A percentile compares a stretch with the other conserved stretches of the same genome.
These are phyloP conservation scores for rabbit (Oryctolagus cuniculus) DNA, from an alignment of 2,113 vertebrate species.

Conservation along the genomic window mOryCun1.1 NC_091441.1:89079501-89080000, in stretches of 20 bases:
- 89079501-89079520: not conserved
- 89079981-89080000: too few relatives aligned
- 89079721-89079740: not conserved
- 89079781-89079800: not conserved
- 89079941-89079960: too few relatives aligned
- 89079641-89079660: not conserved
- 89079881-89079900: too few relatives aligned
- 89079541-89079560: not conserved
- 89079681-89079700: not conserved
- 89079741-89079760: not conserved
- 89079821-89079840: not conserved
- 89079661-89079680: not conserved
- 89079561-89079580: not conserved
- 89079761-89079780: not conserved
- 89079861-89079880: too few relatives aligned
- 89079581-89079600: not conserved
- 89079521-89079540: not conserved
- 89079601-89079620: not conserved
- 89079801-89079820: not conserved
- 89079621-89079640: not conserved
- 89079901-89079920: too few relatives aligned
- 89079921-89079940: too few relatives aligned
- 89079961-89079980: too few relatives aligned
- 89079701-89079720: not conserved
- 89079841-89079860: too few relatives aligned